Evolutionary conservation across 1,140 invertebrate genomes (phyloP).

Genomic region (Cotesia vestalis): DNA sequence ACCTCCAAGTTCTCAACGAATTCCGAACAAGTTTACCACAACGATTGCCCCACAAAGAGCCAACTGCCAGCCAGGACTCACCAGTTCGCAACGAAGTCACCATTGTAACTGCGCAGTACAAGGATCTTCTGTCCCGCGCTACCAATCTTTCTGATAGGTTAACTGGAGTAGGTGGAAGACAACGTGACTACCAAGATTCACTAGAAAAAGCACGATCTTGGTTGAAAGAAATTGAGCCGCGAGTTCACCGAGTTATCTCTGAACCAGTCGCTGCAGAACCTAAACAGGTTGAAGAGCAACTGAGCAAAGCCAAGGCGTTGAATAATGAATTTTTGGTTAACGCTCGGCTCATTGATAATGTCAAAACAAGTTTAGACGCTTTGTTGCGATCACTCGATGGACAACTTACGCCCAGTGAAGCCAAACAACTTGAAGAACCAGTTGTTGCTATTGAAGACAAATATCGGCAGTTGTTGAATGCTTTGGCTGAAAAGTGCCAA

Average conservation of each 20-base stretch:
- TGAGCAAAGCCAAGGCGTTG: slow-evolving; percentile 82
- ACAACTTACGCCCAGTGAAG: slow-evolving; percentile 80
- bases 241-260: slow-evolving; percentile 77
- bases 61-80: slow-evolving; percentile 74
- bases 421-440: slow-evolving; percentile 80
- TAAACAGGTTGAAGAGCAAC: slow-evolving; percentile 85
- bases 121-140: slow-evolving; percentile 80
- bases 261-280: slow-evolving; percentile 88
- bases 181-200: slow-evolving; percentile 84
- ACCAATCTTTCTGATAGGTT: slow-evolving; percentile 84
- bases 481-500: slow-evolving; percentile 81
- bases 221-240: slow-evolving; percentile 84
- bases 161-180: slow-evolving; percentile 78
- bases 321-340: slow-evolving; percentile 89
- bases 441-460: slow-evolving; percentile 80
- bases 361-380: slow-evolving; percentile 74
- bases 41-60: slow-evolving; percentile 79
- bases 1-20: slow-evolving; percentile 82
- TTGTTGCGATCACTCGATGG: slow-evolving; percentile 81
- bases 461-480: slow-evolving; percentile 77
- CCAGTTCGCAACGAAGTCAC: slow-evolving; percentile 77
- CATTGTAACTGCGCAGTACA: slow-evolving; percentile 75
- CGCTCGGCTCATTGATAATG: slow-evolving; percentile 83
- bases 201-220: slow-evolving; percentile 84
- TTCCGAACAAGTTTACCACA: slow-evolving; percentile 84